Conservation (phyloP, 2,888 invertebrate species). For the Caenorhabditis sp. region DNA sequence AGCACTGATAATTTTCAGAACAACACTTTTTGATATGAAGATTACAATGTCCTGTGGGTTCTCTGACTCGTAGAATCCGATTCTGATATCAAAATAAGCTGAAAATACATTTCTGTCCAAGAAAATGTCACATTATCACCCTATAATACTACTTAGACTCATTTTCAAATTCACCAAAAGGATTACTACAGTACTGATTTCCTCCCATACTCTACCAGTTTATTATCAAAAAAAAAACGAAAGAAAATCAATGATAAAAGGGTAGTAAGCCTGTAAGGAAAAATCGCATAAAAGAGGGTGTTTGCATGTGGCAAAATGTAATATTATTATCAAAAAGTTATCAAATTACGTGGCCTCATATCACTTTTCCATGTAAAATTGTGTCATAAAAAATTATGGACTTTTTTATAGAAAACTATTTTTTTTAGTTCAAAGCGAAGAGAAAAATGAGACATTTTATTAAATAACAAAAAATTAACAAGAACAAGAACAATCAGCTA, state of each 20-base stretch:
- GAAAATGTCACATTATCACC: too few species aligned
- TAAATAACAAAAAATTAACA: constrained; percentile 6
- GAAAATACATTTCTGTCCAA: too few species aligned
- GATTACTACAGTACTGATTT: too few species aligned
- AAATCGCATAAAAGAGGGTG: not conserved
- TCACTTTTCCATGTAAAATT: not conserved
- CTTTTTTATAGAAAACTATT: not conserved
- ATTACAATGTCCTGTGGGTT: too few species aligned
- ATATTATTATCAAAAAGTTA: not conserved
- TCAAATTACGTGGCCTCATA: constrained; percentile 5
- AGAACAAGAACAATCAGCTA: constrained; percentile 8
- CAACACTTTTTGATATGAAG: too few species aligned
- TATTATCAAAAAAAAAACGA: not conserved
- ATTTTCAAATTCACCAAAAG: too few species aligned
- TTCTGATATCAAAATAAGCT: too few species aligned
- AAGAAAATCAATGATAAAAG: not conserved
- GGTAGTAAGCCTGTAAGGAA: not conserved
- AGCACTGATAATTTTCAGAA: too few species aligned
- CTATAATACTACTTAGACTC: too few species aligned
- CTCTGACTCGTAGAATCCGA: too few species aligned
- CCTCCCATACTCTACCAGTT: too few species aligned
- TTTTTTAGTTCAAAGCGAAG: not conserved
- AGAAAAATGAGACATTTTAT: not conserved
- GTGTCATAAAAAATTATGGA: constrained; percentile 9
- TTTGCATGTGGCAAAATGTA: not conserved